Percentiles rank a stretch among this genome's conserved stretches.
Evolutionary conservation across 2,888 invertebrate species (phyloP).

Genomic region (Mesorhabditis belari): DNA sequence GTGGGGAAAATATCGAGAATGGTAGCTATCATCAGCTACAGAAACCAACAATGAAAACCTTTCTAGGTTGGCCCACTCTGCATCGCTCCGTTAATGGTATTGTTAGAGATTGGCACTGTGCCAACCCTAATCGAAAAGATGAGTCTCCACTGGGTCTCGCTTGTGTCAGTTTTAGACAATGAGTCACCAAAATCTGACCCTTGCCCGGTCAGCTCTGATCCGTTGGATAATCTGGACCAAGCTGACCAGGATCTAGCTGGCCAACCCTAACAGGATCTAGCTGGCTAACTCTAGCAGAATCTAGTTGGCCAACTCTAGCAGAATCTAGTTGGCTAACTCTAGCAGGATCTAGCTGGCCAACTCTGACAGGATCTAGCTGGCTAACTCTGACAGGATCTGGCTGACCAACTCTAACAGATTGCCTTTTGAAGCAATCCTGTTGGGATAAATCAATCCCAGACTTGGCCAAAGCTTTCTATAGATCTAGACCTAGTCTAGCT

Average conservation of each 20-base stretch:
- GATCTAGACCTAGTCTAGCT: too few species aligned
- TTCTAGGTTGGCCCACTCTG: conserved; percentile 42
- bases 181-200: background rate
- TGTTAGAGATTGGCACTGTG: conserved; percentile 35
- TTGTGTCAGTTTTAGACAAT: conserved; percentile 24
- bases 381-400: too few species aligned
- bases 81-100: conserved; percentile 37
- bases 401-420: background rate
- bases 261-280: too few species aligned
- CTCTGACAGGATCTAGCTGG: too few species aligned
- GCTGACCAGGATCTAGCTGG: background rate
- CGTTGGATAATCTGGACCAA: background rate
- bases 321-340: too few species aligned
- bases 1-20: conserved; percentile 23
- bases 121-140: conserved; percentile 35
- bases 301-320: too few species aligned
- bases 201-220: background rate
- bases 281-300: too few species aligned
- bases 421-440: too few species aligned
- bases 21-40: conserved; percentile 13
- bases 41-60: too few species aligned
- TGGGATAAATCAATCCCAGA: too few species aligned
- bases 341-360: too few species aligned
- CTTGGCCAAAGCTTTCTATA: too few species aligned
- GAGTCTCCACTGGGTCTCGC: conserved; percentile 40